Percentiles rank a stretch among this genome's conserved stretches.
Evolutionary conservation across 2,888 invertebrate genomes (phyloP).

Genomic region (Phortica magna): DNA sequence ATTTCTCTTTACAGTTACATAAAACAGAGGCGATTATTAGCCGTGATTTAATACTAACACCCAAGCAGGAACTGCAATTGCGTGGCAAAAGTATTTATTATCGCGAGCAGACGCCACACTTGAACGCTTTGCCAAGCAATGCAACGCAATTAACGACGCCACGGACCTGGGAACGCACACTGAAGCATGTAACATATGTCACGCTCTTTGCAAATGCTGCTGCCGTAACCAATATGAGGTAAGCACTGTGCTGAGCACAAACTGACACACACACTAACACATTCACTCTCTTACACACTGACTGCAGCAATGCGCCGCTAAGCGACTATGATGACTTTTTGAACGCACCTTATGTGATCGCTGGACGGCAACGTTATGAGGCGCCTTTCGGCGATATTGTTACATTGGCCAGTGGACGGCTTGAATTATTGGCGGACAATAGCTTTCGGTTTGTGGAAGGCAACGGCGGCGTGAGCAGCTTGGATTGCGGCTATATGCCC

Average conservation of each 20-base stretch:
- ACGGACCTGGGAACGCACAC: slow-evolving; percentile 83
- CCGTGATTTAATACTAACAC: slow-evolving; percentile 76
- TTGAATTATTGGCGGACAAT: slow-evolving; percentile 79
- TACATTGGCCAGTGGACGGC: slow-evolving; percentile 82
- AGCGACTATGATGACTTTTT: slow-evolving; percentile 73
- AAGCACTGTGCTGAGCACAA: no score
- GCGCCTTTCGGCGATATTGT: slow-evolving; percentile 82
- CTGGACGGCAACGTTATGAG: slow-evolving; percentile 61
- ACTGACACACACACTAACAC: background rate
- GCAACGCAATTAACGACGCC: slow-evolving; percentile 19
- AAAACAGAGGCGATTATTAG: slow-evolving; percentile 56
- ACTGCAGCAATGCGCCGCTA: slow-evolving; percentile 33
- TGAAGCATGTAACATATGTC: slow-evolving; percentile 84
- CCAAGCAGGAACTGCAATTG: slow-evolving; percentile 68
- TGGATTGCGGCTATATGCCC: background rate
- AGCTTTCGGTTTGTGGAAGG: slow-evolving; percentile 80
- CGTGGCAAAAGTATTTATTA: slow-evolving; percentile 75
- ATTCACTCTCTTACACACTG: background rate
- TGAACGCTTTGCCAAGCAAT: slow-evolving; percentile 5
- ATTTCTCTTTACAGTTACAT: slow-evolving; percentile 45
- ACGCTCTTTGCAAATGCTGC: slow-evolving; percentile 78
- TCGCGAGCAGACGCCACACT: slow-evolving; percentile 55
- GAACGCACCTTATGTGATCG: slow-evolving; percentile 65
- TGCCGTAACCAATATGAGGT: slow-evolving; percentile 73
- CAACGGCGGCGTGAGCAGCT: slow-evolving; percentile 51